Evolutionary conservation across 2,113 vertebrate genomes (phyloP).

Genomic region (Nesoenas mayeri): DNA sequence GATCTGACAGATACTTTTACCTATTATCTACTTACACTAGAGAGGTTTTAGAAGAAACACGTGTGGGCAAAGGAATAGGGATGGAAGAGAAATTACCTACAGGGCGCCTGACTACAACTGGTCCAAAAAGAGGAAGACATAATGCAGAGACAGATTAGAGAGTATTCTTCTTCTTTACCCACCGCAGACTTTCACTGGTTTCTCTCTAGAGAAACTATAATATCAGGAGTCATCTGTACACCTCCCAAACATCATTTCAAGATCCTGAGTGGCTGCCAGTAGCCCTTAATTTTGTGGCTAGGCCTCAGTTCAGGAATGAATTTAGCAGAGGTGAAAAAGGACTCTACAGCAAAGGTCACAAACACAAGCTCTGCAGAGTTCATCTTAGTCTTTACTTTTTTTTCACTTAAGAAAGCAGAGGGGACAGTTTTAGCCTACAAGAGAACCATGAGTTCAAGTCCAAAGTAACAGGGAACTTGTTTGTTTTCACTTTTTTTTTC

Average conservation of each 20-base stretch:
- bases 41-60: not conserved
- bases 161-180: not conserved
- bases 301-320: not conserved
- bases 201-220: not conserved
- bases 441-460: not conserved
- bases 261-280: not conserved
- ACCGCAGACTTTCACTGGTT: accelerated
- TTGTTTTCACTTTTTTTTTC: not conserved
- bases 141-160: not conserved
- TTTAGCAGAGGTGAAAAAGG: not conserved
- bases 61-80: not conserved
- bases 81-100: not conserved
- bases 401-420: not conserved
- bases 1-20: not conserved
- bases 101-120: not conserved
- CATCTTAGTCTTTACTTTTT: not conserved
- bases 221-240: not conserved
- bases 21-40: not conserved
- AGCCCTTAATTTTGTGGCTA: not conserved
- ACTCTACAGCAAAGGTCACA: not conserved
- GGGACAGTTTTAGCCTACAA: not conserved
- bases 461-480: not conserved
- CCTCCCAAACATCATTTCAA: not conserved
- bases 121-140: not conserved
- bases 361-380: not conserved